Conservation (phyloP, 2,888 invertebrate genomes). For the Eugnorisma glareosa region DNA sequence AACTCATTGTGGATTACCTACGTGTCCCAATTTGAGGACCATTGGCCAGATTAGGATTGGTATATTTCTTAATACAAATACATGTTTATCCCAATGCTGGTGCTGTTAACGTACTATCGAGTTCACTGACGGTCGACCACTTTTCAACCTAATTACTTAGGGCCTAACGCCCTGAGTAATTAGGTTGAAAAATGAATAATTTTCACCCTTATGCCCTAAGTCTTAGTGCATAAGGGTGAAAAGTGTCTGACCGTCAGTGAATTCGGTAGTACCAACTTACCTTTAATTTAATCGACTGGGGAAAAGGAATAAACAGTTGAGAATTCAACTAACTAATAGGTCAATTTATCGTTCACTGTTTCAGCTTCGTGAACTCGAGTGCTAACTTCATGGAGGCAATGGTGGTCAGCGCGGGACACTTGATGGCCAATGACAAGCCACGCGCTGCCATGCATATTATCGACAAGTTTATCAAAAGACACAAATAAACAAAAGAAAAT, state of each 20-base stretch:
- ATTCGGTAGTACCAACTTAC: neutral
- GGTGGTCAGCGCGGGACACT: conserved; percentile 89
- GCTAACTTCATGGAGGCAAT: conserved; percentile 81
- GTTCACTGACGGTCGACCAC: too few relatives aligned
- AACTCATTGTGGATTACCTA: neutral
- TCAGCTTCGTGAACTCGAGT: conserved; percentile 18
- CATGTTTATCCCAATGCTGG: too few relatives aligned
- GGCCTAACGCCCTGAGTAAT: too few relatives aligned
- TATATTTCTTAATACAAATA: too few relatives aligned
- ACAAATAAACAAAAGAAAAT: conserved; percentile 42
- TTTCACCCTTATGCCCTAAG: too few relatives aligned
- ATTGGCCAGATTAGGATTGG: neutral
- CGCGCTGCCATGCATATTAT: conserved; percentile 74
- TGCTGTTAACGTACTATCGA: neutral
- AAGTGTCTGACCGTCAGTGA: too few relatives aligned
- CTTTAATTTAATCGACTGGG: neutral
- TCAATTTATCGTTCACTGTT: neutral
- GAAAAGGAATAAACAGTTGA: neutral
- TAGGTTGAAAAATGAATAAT: too few relatives aligned
- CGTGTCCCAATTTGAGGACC: neutral
- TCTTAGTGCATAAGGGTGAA: too few relatives aligned
- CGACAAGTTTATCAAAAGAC: conserved; percentile 49
- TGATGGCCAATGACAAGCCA: conserved; percentile 85
- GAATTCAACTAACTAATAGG: conserved; percentile 5
- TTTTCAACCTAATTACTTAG: too few relatives aligned